Conservation (phyloP, 2,797 vertebrate species). For the Anguilla obscura region DNA sequence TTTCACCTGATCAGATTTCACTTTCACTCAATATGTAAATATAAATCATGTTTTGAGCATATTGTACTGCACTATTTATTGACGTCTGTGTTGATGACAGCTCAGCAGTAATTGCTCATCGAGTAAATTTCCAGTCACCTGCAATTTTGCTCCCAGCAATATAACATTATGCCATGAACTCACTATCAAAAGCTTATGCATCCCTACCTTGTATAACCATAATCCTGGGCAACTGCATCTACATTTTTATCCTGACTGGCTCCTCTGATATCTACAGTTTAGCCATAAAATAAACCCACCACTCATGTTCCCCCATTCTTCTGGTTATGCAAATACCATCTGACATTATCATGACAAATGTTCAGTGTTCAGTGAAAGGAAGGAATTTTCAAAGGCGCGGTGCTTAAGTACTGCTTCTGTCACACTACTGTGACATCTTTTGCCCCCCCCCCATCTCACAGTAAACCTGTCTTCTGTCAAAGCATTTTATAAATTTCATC, state of each 20-base stretch:
- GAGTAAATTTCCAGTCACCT: conserved; percentile 19
- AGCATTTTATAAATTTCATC: background rate
- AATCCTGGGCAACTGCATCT: background rate
- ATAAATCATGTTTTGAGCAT: background rate
- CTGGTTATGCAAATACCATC: background rate
- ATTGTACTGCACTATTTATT: background rate
- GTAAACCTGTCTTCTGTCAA: background rate
- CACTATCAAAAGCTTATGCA: background rate
- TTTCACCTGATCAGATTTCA: background rate
- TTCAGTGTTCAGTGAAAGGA: background rate
- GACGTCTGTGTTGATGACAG: background rate
- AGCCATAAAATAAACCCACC: background rate
- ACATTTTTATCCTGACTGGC: background rate
- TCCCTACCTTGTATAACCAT: background rate
- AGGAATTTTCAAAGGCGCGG: background rate
- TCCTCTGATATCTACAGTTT: background rate
- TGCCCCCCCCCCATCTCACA: background rate
- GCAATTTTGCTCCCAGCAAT: background rate
- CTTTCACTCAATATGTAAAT: background rate
- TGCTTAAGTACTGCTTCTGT: background rate
- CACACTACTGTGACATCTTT: background rate
- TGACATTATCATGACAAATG: background rate
- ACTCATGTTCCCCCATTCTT: background rate
- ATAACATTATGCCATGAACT: background rate
- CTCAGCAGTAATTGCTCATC: conserved; percentile 11